A percentile compares a stretch with the other conserved stretches of the same genome.
phyloP scores from a whole-genome alignment of 2,888 invertebrate species.

The Oscheius sp. region DNA sequence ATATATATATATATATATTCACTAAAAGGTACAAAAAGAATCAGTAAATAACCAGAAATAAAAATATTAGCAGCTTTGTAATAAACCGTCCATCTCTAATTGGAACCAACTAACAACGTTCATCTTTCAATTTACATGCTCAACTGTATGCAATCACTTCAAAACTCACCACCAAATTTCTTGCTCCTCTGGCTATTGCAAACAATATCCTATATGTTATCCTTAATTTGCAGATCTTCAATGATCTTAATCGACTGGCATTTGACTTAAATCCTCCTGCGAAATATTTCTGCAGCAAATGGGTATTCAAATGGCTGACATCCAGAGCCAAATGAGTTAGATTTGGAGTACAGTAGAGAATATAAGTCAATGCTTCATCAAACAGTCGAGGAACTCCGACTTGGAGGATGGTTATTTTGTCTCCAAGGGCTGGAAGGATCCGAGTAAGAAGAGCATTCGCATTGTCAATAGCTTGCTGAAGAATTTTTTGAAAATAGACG shows the following conservation, averaged over 20 bases:
- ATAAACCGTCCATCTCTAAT: no score
- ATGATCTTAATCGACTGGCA: constrained; percentile 48
- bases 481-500: constrained; percentile 14
- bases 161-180: constrained; percentile 37
- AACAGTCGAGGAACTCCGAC: constrained; percentile 58
- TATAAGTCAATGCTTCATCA: constrained; percentile 56
- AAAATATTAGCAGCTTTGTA: no score
- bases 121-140: no score
- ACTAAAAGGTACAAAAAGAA: no score
- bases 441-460: constrained; percentile 60
- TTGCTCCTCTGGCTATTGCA: constrained; percentile 66
- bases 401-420: constrained; percentile 61
- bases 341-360: constrained; percentile 58
- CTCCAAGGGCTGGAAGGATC: constrained; percentile 57
- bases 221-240: constrained; percentile 61
- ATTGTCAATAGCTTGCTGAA: constrained; percentile 62
- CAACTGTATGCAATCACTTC: no score
- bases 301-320: constrained; percentile 59
- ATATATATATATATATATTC: no score
- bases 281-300: constrained; percentile 59
- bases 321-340: constrained; percentile 62
- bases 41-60: no score
- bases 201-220: constrained; percentile 67
- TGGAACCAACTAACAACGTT: no score
- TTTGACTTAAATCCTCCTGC: constrained; percentile 50